A percentile compares a stretch with the other conserved stretches of the same genome.
Evolutionary conservation across 2,888 invertebrate species (phyloP).

Genomic region (Coenonympha glycerion): DNA sequence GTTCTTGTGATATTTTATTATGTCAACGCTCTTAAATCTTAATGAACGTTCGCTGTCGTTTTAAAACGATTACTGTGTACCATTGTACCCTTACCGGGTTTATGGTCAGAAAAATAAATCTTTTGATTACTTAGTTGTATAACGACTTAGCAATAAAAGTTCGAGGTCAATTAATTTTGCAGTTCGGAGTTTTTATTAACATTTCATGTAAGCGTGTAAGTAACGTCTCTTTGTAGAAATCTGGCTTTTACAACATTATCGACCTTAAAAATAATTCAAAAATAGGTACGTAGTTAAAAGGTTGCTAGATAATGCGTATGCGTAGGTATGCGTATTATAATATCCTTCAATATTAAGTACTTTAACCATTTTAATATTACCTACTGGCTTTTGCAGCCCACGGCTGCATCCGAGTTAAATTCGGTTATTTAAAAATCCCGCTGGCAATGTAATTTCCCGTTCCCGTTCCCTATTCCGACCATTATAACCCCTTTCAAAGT

Average conservation of each 20-base stretch:
- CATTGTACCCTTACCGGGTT: constrained; percentile 18
- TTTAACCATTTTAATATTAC: no score
- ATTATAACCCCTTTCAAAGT: no score
- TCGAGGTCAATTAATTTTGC: constrained; percentile 20
- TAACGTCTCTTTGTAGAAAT: background rate
- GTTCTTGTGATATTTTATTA: constrained; percentile 11
- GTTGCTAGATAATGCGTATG: no score
- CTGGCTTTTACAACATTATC: background rate
- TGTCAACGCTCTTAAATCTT: constrained; percentile 11
- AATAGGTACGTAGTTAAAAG: background rate
- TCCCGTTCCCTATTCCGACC: no score
- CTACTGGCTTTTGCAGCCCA: no score
- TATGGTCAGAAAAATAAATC: constrained; percentile 18
- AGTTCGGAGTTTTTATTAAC: constrained; percentile 6
- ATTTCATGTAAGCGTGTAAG: background rate
- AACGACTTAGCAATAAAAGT: constrained; percentile 17
- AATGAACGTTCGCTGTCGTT: constrained; percentile 17
- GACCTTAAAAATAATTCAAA: background rate
- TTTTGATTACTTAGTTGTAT: constrained; percentile 7
- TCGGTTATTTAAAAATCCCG: no score
- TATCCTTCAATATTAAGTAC: no score
- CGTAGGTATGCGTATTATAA: no score
- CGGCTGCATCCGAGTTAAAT: no score
- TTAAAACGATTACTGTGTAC: constrained; percentile 21
- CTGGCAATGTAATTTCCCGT: no score